Evolutionary conservation across 2,113 vertebrate genomes (phyloP).

Genomic region (Athene cunicularia): DNA sequence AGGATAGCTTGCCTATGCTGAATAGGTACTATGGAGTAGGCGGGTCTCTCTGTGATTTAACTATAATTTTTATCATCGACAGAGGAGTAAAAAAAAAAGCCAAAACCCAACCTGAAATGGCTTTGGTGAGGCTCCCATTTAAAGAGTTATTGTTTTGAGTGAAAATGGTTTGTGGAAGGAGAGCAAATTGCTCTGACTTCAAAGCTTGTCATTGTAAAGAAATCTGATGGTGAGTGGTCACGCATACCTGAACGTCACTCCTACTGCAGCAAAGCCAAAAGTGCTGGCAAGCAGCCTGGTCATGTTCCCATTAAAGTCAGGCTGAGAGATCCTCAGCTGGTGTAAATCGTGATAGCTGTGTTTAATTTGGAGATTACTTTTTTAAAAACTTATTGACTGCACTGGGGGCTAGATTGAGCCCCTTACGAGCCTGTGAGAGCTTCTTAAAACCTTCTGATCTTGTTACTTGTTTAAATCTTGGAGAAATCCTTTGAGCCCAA

Average conservation of each 20-base stretch:
- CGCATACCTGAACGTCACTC: slow-evolving; percentile 59
- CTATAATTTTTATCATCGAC: background rate
- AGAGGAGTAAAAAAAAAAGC: background rate
- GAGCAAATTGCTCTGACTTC: slow-evolving; percentile 59
- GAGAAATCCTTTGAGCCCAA: background rate
- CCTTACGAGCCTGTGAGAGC: background rate
- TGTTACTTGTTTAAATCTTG: slow-evolving; percentile 29
- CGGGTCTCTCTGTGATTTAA: background rate
- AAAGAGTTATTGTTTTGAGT: slow-evolving; percentile 60
- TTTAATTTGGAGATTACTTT: background rate
- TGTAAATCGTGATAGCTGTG: background rate
- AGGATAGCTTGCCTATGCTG: background rate
- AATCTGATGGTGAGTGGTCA: slow-evolving; percentile 61
- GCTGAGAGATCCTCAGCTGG: slow-evolving; percentile 15
- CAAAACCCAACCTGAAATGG: background rate
- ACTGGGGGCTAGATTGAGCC: background rate
- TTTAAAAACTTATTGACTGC: background rate
- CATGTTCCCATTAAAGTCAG: background rate
- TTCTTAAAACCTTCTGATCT: slow-evolving; percentile 20
- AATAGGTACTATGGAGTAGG: background rate
- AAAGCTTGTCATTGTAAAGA: slow-evolving; percentile 57
- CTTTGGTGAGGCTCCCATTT: background rate
- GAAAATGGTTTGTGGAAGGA: slow-evolving; percentile 52
- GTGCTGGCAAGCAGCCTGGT: slow-evolving; percentile 34
- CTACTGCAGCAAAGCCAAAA: slow-evolving; percentile 34